These are phyloP conservation scores for Takifugu rubripes DNA, from an alignment of 2,797 vertebrate species.

Conservation along the genomic window DNA sequence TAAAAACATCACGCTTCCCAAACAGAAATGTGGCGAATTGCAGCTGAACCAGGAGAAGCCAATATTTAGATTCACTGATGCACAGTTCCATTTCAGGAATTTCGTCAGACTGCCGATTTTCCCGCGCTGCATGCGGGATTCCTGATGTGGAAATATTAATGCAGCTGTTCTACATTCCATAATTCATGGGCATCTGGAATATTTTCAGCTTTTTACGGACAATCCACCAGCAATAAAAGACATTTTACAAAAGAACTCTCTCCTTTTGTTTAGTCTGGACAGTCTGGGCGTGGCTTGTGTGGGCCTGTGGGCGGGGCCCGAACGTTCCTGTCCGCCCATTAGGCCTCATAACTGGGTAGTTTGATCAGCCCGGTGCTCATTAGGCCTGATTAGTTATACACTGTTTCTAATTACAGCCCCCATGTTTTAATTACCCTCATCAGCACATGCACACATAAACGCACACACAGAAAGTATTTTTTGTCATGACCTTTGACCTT, in stretches of 20 bases:
- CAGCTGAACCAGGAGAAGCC: too few relatives aligned
- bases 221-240: conserved; percentile 2
- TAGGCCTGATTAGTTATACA: conserved; percentile 74
- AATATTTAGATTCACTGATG: too few relatives aligned
- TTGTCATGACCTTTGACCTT: not conserved
- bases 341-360: conserved; percentile 53
- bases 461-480: not conserved
- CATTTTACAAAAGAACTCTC: not conserved
- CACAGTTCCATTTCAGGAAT: too few relatives aligned
- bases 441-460: conserved; percentile 37
- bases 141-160: conserved; percentile 66
- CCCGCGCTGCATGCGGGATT: conserved; percentile 42
- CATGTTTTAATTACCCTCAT: conserved; percentile 75
- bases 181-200: conserved; percentile 56
- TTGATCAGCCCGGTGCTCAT: conserved; percentile 71
- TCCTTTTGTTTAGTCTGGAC: not conserved
- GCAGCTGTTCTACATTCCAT: conserved; percentile 45
- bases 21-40: too few relatives aligned
- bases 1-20: too few relatives aligned
- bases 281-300: not conserved
- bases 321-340: conserved; percentile 43
- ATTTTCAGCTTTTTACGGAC: conserved; percentile 9
- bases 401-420: conserved; percentile 70
- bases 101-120: not conserved
- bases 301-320: conserved; percentile 8